Conservation (phyloP, 2,888 invertebrate species). For the Atethmia centrago region DNA sequence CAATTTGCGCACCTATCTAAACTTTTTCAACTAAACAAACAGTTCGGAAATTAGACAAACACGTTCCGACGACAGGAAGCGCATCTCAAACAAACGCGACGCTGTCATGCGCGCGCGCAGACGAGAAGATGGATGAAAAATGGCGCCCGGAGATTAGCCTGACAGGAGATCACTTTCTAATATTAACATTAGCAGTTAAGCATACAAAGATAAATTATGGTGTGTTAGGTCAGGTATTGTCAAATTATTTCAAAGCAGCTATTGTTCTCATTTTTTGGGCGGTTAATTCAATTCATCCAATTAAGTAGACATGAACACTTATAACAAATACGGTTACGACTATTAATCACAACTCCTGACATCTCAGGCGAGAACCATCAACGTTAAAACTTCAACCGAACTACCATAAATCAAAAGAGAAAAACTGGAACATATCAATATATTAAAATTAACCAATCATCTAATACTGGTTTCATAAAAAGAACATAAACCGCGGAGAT, state of each 20-base stretch:
- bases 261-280: constrained; percentile 36
- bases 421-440: constrained; percentile 64
- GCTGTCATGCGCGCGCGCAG: constrained; percentile 68
- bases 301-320: constrained; percentile 15
- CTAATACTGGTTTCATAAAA: constrained; percentile 61
- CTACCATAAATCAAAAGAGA: constrained; percentile 63
- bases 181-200: constrained; percentile 60
- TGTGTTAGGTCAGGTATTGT: constrained; percentile 63
- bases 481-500: constrained; percentile 73
- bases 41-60: constrained; percentile 84
- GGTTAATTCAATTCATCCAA: constrained; percentile 18
- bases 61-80: constrained; percentile 74
- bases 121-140: constrained; percentile 69
- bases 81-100: constrained; percentile 75
- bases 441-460: constrained; percentile 72
- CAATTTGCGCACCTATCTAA: constrained; percentile 78
- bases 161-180: constrained; percentile 65
- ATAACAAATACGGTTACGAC: constrained; percentile 1
- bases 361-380: constrained; percentile 26
- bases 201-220: constrained; percentile 63
- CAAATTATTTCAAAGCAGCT: constrained; percentile 38
- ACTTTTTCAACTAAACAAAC: constrained; percentile 79
- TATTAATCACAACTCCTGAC: constrained; percentile 43
- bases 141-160: constrained; percentile 64
- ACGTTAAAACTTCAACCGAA: constrained; percentile 14